Conservation (phyloP, 2,888 invertebrate genomes). For the Chirona hameri region DNA sequence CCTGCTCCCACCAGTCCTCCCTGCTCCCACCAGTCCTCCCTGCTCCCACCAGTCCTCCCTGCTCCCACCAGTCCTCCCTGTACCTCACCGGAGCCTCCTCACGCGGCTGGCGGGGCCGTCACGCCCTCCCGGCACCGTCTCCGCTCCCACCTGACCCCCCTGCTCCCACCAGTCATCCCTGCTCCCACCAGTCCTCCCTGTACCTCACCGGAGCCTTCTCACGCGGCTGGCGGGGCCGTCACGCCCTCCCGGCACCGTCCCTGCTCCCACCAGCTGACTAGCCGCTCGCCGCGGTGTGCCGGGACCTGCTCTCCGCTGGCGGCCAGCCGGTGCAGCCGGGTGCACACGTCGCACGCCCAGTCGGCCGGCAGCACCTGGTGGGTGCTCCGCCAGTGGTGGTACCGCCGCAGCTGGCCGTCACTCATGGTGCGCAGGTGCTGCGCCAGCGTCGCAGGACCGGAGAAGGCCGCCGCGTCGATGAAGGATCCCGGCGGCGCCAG, state of each 20-base stretch:
- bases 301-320: too few relatives aligned
- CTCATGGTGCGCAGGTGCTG: not conserved
- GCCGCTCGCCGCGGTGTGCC: not conserved
- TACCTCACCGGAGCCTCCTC: too few relatives aligned
- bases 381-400: not conserved
- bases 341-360: slow-evolving; percentile 11
- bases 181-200: too few relatives aligned
- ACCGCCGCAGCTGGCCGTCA: not conserved
- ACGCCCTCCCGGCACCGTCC: not conserved
- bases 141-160: slow-evolving; percentile 23
- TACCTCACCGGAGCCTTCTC: too few relatives aligned
- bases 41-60: too few relatives aligned
- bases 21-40: too few relatives aligned
- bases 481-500: not conserved
- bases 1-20: too few relatives aligned
- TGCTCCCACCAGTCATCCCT: too few relatives aligned
- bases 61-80: too few relatives aligned
- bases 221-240: not conserved
- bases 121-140: not conserved
- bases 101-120: not conserved
- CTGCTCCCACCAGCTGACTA: not conserved
- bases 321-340: not conserved
- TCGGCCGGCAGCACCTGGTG: slow-evolving; percentile 3
- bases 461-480: not conserved
- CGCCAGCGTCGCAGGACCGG: slow-evolving; percentile 3